These are phyloP conservation scores for Ammodytes marinus DNA, from an alignment of 2,113 vertebrate genomes.

Conservation along the genomic window DNA sequence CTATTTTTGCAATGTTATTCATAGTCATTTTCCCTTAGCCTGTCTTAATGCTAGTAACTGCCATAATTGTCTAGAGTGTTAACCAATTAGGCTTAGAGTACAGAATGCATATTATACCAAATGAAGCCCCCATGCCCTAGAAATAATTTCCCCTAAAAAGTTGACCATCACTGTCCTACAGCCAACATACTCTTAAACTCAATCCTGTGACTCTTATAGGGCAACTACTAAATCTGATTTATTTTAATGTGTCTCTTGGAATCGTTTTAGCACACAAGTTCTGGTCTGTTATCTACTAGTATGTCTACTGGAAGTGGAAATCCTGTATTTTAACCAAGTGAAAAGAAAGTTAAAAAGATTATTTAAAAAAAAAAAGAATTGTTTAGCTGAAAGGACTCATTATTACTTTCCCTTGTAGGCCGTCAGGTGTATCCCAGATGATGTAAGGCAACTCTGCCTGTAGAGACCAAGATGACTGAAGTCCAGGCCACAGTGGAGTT, in stretches of 20 bases:
- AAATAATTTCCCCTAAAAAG: constrained; percentile 5
- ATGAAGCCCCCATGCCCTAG: constrained; percentile 1
- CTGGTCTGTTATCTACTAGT: not conserved
- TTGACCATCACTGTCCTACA: not conserved
- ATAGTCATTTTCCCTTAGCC: constrained; percentile 33
- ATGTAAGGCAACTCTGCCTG: constrained; percentile 85
- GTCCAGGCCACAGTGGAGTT: constrained; percentile 99
- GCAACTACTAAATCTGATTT: not conserved
- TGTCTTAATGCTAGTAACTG: constrained; percentile 1
- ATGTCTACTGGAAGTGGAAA: not conserved
- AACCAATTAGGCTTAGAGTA: constrained; percentile 29
- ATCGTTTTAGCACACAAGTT: not conserved
- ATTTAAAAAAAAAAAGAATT: not conserved
- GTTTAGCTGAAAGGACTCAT: not conserved
- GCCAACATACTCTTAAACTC: not conserved
- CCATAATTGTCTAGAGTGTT: constrained; percentile 50
- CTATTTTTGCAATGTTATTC: constrained; percentile 63
- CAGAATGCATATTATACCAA: not conserved
- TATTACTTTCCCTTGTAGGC: constrained; percentile 41
- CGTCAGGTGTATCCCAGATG: constrained; percentile 78
- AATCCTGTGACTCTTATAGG: not conserved
- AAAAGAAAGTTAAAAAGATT: not conserved
- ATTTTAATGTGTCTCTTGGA: not conserved
- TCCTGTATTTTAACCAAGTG: not conserved
- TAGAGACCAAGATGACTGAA: constrained; percentile 95